Percentiles rank a stretch among this genome's conserved stretches.
Evolutionary conservation across 2,113 vertebrate genomes (phyloP).

Genomic region (Silurus asotus): DNA sequence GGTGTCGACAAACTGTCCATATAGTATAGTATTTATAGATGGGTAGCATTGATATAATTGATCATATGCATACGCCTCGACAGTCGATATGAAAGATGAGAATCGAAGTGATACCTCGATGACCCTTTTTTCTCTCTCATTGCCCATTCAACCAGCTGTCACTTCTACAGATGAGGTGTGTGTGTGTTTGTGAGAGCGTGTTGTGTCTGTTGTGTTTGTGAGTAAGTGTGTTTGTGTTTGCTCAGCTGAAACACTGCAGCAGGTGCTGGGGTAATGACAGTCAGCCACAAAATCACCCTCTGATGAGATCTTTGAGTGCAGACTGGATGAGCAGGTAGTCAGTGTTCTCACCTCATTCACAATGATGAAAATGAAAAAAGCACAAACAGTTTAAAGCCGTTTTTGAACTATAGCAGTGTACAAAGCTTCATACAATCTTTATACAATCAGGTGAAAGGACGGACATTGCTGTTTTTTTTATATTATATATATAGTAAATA

Average conservation of each 20-base stretch:
- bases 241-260: slow-evolving; percentile 9
- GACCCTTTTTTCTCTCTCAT: slow-evolving; percentile 23
- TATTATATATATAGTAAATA: too few relatives aligned
- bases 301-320: slow-evolving; percentile 32
- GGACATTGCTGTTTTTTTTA: background rate
- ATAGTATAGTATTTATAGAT: too few relatives aligned
- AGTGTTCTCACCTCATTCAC: background rate
- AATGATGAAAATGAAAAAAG: background rate
- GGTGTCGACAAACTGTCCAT: too few relatives aligned
- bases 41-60: too few relatives aligned
- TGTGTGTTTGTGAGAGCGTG: slow-evolving; percentile 19
- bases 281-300: slow-evolving; percentile 18
- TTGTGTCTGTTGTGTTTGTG: slow-evolving; percentile 26
- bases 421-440: background rate
- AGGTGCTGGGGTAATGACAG: slow-evolving; percentile 34
- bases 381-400: background rate
- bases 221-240: slow-evolving; percentile 24
- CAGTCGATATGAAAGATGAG: background rate
- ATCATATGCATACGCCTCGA: background rate
- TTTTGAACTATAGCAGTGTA: background rate
- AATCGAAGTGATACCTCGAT: background rate
- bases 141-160: slow-evolving; percentile 4
- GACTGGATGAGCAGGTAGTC: slow-evolving; percentile 9
- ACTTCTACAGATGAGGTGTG: background rate
- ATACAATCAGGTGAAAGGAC: background rate